Percentiles rank a stretch among this genome's conserved stretches.
These are phyloP conservation scores for Todus mexicanus DNA, from an alignment of 2,797 vertebrate species.

Conservation along the genomic window DNA sequence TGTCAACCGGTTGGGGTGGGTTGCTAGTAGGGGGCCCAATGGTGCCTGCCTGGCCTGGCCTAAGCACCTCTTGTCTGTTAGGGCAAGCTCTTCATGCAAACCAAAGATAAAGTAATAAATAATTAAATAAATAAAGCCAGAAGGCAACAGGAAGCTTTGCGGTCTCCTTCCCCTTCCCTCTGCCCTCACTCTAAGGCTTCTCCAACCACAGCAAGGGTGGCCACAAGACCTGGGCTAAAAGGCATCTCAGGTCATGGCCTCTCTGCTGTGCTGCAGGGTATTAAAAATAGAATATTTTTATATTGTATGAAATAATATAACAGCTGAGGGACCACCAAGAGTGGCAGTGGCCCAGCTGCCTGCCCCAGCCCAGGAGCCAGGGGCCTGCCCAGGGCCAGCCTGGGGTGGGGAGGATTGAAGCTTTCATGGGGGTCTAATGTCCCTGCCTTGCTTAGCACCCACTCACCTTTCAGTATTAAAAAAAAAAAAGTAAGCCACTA, in stretches of 20 bases:
- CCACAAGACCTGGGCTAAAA: too few relatives aligned
- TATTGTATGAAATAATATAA: not conserved
- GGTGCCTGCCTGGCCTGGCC: not conserved
- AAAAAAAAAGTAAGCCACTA: slow-evolving; percentile 46
- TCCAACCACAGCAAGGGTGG: not conserved
- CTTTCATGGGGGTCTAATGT: not conserved
- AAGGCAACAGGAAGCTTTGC: accelerated
- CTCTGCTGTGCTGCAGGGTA: accelerated
- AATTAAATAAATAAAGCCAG: not conserved
- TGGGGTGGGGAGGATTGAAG: not conserved
- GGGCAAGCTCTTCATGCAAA: not conserved
- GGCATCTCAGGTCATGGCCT: accelerated
- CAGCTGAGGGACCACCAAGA: not conserved
- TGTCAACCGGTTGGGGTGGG: accelerated
- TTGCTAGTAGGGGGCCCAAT: accelerated
- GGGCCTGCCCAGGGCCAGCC: not conserved
- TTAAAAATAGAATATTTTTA: not conserved
- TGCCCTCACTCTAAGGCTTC: not conserved
- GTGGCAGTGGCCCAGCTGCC: accelerated
- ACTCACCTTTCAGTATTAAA: slow-evolving; percentile 60
- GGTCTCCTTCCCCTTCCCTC: not conserved
- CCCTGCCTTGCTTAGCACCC: slow-evolving; percentile 51
- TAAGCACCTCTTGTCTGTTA: not conserved
- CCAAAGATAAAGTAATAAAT: not conserved
- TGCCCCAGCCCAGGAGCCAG: accelerated